Evolutionary conservation across 30 jellyfish, hydroid and myxozoan species (phyloP).

Genomic region (Turritopsis rubra): DNA sequence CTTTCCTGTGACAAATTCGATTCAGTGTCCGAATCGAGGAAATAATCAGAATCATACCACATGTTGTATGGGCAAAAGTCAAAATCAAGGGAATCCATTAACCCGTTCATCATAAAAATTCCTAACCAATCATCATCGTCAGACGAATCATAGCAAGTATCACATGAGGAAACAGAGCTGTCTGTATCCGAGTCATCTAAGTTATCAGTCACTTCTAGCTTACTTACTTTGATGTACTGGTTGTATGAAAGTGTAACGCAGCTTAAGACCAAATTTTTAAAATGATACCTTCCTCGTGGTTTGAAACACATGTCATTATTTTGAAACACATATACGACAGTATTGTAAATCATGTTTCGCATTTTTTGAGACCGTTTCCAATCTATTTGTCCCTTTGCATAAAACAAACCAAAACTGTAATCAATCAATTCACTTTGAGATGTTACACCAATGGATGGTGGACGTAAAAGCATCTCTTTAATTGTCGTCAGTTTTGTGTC

Average conservation of each 20-base stretch:
- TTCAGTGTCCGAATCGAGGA: not conserved
- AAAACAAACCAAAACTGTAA: conserved; percentile 2
- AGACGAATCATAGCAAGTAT: not conserved
- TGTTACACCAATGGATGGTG: not conserved
- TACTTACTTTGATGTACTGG: not conserved
- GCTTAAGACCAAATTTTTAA: not conserved
- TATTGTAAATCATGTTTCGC: conserved; percentile 10
- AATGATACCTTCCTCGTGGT: conserved; percentile 15
- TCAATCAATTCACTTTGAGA: conserved; percentile 19
- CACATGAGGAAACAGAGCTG: not conserved
- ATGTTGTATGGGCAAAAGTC: not conserved
- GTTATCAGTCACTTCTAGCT: conserved; percentile 4
- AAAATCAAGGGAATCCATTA: not conserved
- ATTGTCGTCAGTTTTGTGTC: not conserved
- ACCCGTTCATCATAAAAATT: not conserved
- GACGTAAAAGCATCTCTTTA: not conserved
- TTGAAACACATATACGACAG: not conserved
- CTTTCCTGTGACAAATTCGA: too few relatives aligned
- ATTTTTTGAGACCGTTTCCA: not conserved
- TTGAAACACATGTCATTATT: not conserved
- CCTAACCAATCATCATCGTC: not conserved
- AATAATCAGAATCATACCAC: conserved; percentile 1
- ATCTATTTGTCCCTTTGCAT: conserved; percentile 5
- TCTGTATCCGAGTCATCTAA: conserved; percentile 3
- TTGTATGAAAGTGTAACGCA: conserved; percentile 2